phyloP scores from a whole-genome alignment of 2,113 vertebrate genomes.

The Scalopus aquaticus region DNA sequence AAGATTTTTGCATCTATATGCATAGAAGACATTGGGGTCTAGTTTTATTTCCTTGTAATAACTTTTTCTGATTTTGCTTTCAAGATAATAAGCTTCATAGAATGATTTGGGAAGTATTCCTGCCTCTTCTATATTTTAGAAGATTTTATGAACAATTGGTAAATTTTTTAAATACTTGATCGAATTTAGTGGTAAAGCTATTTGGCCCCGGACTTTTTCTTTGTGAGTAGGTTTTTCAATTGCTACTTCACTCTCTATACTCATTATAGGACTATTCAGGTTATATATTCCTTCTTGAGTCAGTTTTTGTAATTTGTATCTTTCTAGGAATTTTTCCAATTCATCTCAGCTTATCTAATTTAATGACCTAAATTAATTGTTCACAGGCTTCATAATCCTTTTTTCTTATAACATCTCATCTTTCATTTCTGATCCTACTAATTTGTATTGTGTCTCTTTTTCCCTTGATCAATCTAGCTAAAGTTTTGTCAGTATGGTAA shows the following conservation, averaged over 20 bases:
- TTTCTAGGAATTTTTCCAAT: not conserved
- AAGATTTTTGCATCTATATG: not conserved
- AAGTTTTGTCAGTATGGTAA: not conserved
- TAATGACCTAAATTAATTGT: not conserved
- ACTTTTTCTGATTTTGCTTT: not conserved
- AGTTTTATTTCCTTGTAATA: not conserved
- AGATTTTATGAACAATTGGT: not conserved
- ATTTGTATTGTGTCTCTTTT: not conserved
- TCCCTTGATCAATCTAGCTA: not conserved
- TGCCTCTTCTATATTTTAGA: not conserved
- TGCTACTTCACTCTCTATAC: not conserved
- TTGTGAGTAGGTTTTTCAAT: not conserved
- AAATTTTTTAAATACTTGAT: not conserved
- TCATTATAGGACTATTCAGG: not conserved
- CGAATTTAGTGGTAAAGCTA: not conserved
- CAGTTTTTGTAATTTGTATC: not conserved
- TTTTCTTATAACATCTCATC: not conserved
- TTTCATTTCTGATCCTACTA: not conserved
- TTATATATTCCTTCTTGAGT: not conserved
- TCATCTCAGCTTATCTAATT: not conserved
- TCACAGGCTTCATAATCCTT: not conserved
- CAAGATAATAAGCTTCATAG: too few species aligned
- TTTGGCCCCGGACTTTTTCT: not conserved
- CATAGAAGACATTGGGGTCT: not conserved
- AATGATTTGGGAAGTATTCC: not conserved